These are phyloP conservation scores for Bucorvus abyssinicus DNA, from an alignment of 2,797 vertebrate genomes.

Conservation along the genomic window DNA sequence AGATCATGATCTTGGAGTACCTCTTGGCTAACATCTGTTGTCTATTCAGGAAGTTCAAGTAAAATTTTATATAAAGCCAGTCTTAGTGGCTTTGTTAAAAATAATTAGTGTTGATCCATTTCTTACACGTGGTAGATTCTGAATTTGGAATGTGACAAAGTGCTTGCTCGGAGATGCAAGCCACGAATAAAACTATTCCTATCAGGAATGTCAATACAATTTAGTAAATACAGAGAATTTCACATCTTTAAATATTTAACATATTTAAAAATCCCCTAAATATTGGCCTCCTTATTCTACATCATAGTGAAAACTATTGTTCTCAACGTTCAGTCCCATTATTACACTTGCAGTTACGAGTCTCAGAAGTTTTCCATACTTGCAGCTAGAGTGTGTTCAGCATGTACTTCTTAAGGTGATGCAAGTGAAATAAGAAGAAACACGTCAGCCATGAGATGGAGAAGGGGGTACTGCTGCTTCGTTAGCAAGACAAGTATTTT, in stretches of 20 bases:
- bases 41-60: background rate
- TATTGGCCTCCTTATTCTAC: background rate
- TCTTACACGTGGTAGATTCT: background rate
- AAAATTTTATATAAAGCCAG: background rate
- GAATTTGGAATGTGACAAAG: background rate
- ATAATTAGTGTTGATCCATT: background rate
- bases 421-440: background rate
- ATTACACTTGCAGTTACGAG: background rate
- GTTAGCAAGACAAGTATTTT: background rate
- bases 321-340: background rate
- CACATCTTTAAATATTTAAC: too few species aligned
- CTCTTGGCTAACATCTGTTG: background rate
- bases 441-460: background rate
- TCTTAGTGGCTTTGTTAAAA: background rate
- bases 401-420: background rate
- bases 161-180: background rate
- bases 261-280: background rate
- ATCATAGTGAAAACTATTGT: fast-evolving
- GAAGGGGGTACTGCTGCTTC: background rate
- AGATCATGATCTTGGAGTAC: background rate
- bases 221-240: background rate
- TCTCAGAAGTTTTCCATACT: background rate
- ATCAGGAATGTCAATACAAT: background rate
- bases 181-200: background rate
- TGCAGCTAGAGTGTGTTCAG: background rate